These are phyloP conservation scores for Clarias pachynema DNA, from an alignment of 2,797 vertebrate species.

Conservation along the genomic window DNA sequence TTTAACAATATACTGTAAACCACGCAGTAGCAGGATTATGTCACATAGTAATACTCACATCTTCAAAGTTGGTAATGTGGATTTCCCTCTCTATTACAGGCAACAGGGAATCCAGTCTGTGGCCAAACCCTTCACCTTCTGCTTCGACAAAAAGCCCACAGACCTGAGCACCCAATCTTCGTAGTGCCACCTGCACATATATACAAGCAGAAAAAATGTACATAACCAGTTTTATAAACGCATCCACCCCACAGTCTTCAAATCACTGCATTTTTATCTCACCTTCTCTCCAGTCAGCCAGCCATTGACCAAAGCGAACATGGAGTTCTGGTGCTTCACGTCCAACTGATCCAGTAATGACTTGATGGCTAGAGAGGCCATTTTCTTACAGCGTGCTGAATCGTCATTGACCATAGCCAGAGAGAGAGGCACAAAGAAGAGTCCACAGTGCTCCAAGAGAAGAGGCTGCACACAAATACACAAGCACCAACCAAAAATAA, in stretches of 20 bases:
- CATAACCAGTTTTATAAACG: not conserved
- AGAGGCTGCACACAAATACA: constrained; percentile 72
- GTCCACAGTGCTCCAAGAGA: constrained; percentile 79
- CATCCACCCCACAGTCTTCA: not conserved
- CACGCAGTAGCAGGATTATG: not conserved
- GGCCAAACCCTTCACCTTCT: constrained; percentile 82
- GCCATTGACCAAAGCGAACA: constrained; percentile 81
- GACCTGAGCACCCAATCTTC: constrained; percentile 84
- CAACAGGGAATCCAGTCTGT: constrained; percentile 79
- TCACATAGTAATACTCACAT: constrained; percentile 75
- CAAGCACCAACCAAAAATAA: not conserved
- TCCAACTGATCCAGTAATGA: constrained; percentile 81
- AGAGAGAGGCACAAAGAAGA: constrained; percentile 91
- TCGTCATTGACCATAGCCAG: constrained; percentile 90
- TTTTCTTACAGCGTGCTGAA: constrained; percentile 89
- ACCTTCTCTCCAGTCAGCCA: constrained; percentile 91
- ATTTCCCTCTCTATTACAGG: constrained; percentile 84
- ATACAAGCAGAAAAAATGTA: not conserved
- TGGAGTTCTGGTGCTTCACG: constrained; percentile 76
- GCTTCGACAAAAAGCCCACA: constrained; percentile 92
- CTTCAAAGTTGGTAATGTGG: constrained; percentile 80
- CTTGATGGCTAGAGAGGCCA: constrained; percentile 88
- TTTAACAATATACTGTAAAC: not conserved
- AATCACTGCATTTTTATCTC: not conserved
- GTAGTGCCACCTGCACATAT: constrained; percentile 70